Conservation (phyloP, 2,888 invertebrate genomes). For the Philereme transversata region DNA sequence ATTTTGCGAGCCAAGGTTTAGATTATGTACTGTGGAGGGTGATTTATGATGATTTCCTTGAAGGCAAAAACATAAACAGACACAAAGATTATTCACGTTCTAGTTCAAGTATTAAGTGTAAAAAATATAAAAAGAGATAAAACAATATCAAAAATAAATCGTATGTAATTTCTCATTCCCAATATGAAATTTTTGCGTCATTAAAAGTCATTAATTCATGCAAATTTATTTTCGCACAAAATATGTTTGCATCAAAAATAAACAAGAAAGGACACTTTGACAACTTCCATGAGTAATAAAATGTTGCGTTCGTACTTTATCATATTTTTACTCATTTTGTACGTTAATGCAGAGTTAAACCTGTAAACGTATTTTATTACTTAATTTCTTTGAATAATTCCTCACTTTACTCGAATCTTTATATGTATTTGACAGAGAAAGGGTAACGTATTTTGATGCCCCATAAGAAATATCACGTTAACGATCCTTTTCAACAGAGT, state of each 20-base stretch:
- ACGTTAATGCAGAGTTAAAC: constrained; percentile 34
- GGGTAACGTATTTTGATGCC: too few species aligned
- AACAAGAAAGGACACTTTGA: constrained; percentile 18
- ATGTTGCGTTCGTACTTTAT: constrained; percentile 22
- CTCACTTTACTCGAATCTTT: too few species aligned
- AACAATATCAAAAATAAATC: constrained; percentile 9
- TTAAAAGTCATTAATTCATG: constrained; percentile 23
- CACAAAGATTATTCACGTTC: too few species aligned
- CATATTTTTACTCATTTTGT: constrained; percentile 33
- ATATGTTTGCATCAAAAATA: constrained; percentile 23
- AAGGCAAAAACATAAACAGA: constrained; percentile 42
- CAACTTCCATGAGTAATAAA: constrained; percentile 28
- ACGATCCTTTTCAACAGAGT: too few species aligned
- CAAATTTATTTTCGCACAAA: constrained; percentile 20
- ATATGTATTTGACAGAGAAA: too few species aligned
- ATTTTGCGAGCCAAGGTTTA: constrained; percentile 63
- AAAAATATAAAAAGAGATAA: too few species aligned
- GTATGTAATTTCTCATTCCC: constrained; percentile 17
- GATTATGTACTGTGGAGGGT: constrained; percentile 63
- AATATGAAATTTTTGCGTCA: constrained; percentile 24
- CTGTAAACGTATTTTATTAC: constrained; percentile 36
- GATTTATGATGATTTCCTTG: constrained; percentile 72
- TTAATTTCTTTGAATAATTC: constrained; percentile 37
- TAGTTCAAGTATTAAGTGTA: too few species aligned
- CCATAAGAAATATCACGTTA: too few species aligned